phyloP scores from a whole-genome alignment of 2,888 invertebrate species.

The Agrilus mali region DNA sequence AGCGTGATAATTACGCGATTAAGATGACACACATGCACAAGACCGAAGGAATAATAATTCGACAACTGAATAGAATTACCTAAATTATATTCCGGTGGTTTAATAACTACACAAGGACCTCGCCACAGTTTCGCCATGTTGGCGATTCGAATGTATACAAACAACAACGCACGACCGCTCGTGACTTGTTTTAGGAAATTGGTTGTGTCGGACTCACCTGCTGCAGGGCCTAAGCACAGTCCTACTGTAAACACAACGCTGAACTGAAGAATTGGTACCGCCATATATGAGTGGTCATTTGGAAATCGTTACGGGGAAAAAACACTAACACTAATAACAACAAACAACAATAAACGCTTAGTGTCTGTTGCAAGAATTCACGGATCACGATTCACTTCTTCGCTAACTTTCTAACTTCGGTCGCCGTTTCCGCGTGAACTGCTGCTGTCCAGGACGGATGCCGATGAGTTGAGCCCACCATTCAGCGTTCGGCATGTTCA shows the following conservation, averaged over 20 bases:
- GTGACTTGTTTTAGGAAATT: too few species aligned
- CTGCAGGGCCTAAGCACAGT: conserved; percentile 24
- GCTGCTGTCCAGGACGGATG: conserved; percentile 24
- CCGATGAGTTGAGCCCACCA: conserved; percentile 19
- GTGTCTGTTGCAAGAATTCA: conserved; percentile 13
- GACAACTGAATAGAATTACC: too few species aligned
- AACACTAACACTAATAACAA: conserved; percentile 26
- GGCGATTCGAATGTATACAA: too few species aligned
- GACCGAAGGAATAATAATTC: too few species aligned
- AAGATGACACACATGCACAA: too few species aligned
- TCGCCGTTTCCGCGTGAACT: conserved; percentile 25
- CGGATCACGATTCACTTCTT: conserved; percentile 14
- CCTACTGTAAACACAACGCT: conserved; percentile 47
- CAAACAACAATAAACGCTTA: conserved; percentile 14
- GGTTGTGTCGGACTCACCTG: conserved; percentile 17
- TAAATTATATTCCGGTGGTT: too few species aligned
- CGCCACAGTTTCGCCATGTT: too few species aligned
- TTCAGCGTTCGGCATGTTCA: conserved; percentile 21
- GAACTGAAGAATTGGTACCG: conserved; percentile 65
- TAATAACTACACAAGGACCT: too few species aligned
- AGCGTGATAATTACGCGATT: too few species aligned
- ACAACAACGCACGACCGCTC: too few species aligned
- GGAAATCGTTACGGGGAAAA: conserved; percentile 29
- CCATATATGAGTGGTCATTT: conserved; percentile 67
- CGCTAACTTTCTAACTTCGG: conserved; percentile 20